These are phyloP conservation scores for Bombus waltoni DNA, from an alignment of 1,140 invertebrate species.

Conservation along the genomic window DNA sequence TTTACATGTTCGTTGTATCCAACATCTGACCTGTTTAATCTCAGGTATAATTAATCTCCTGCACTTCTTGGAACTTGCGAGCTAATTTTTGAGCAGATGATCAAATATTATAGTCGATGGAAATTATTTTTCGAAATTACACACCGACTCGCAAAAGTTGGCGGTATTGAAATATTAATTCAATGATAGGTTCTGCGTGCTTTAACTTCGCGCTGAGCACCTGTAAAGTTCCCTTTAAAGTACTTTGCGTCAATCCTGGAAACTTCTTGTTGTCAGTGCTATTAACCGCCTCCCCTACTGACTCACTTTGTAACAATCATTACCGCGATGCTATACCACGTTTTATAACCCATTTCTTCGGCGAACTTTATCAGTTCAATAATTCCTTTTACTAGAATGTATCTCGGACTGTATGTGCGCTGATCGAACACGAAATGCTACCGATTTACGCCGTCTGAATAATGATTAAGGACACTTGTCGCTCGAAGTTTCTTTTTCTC, in stretches of 20 bases:
- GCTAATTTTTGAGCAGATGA: too few species aligned
- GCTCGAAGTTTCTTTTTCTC: background rate
- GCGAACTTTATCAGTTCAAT: constrained; percentile 29
- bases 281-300: constrained; percentile 23
- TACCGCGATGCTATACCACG: constrained; percentile 11
- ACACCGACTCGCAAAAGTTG: too few species aligned
- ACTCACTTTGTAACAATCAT: background rate
- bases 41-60: background rate
- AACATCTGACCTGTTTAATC: background rate
- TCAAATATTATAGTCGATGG: too few species aligned
- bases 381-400: constrained; percentile 10
- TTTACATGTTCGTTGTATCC: background rate
- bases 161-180: background rate
- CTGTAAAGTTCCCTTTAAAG: constrained; percentile 15
- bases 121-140: background rate
- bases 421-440: background rate
- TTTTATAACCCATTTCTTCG: constrained; percentile 9
- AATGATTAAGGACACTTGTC: background rate
- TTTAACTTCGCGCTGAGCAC: background rate
- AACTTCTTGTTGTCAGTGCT: constrained; percentile 22
- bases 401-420: background rate
- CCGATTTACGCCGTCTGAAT: background rate
- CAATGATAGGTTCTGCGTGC: background rate
- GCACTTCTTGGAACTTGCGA: background rate
- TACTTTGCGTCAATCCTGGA: background rate